Conservation (phyloP, 2,888 invertebrate species). For the Tenthredo notha region DNA sequence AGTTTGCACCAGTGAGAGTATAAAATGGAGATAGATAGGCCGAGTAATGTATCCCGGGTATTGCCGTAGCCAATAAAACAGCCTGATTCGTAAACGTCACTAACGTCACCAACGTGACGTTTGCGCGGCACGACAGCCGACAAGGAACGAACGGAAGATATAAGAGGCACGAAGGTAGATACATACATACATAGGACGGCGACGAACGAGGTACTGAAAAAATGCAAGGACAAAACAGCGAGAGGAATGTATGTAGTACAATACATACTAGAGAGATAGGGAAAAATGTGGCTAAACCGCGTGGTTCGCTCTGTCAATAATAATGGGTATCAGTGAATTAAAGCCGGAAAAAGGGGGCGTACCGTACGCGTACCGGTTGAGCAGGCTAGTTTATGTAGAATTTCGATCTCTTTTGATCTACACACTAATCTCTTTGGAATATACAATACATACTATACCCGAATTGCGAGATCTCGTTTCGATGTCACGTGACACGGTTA, state of each 20-base stretch:
- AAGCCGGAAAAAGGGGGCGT: constrained; percentile 46
- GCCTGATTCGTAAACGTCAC: constrained; percentile 39
- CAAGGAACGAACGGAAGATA: constrained; percentile 8
- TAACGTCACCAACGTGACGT: constrained; percentile 51
- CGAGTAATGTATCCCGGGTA: not conserved
- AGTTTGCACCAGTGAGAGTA: constrained; percentile 19
- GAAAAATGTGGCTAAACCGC: constrained; percentile 28
- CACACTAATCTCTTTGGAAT: constrained; percentile 55
- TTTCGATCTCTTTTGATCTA: constrained; percentile 58
- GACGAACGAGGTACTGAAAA: not conserved
- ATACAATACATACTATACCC: not conserved
- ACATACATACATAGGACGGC: not conserved
- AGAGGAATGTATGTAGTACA: constrained; percentile 11
- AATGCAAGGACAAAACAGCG: not conserved
- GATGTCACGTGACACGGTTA: constrained; percentile 79
- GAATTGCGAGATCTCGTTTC: constrained; percentile 72
- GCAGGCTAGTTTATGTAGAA: constrained; percentile 56
- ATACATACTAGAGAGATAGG: not conserved
- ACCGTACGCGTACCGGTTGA: constrained; percentile 43
- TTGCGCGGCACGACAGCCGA: constrained; percentile 35
- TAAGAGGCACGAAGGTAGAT: not conserved
- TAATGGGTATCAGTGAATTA: constrained; percentile 11
- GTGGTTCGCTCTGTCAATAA: constrained; percentile 32
- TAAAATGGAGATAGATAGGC: constrained; percentile 4
- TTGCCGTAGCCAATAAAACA: constrained; percentile 34